Evolutionary conservation across 2,888 invertebrate genomes (phyloP), one percentile per base, ranked within the genome.

Genomic region (Steromphala cineraria): DNA sequence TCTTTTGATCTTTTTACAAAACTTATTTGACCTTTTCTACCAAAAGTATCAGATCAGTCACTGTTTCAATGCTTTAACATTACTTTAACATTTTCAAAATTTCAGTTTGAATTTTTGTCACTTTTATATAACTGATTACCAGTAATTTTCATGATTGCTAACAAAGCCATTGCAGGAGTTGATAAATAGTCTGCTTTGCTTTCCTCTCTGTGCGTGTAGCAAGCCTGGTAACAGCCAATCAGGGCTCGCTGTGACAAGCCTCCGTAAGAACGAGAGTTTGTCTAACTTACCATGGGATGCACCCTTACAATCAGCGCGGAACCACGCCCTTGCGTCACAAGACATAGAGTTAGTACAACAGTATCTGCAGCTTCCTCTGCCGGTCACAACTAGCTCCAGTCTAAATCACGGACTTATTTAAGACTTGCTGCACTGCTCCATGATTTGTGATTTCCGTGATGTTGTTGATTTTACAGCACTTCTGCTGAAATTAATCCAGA

Each of bases 251-350:
- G 7, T n/a, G 17, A 52, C 76, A 13, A 3, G 21, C 24, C 28
- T 82, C 56, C 36, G 40, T n/a, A 82, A 82, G 52, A 82, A 76
- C 67, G 75, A 56, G 36, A 82, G 80, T 62, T 80, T 24, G 36
- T 77, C 78, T 17, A 80, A 24, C 55, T 36, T 83, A 67, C 55
- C 86, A 10, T 89, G 89, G 89, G 89, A 89, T 75, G 86, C 88
- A 8, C 88, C 89, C 0, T 80, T 89, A 3, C 79, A 81, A 71
- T 71, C 82, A n/a, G 85, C 85, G 55, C 83, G 77, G n/a, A 74
- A 85, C 40, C 80, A 81, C 53, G 67, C 81, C 19, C 74, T 84
- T 19, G 79, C 80, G n/a, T 83, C 83, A n/a, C 80, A 83, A 46
- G 80, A 78, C 71, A 79, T 79, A 55, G 78, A 81, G 85, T 85